Evolutionary conservation across 2,888 invertebrate species (phyloP).

Genomic region (Ligdia adustata): DNA sequence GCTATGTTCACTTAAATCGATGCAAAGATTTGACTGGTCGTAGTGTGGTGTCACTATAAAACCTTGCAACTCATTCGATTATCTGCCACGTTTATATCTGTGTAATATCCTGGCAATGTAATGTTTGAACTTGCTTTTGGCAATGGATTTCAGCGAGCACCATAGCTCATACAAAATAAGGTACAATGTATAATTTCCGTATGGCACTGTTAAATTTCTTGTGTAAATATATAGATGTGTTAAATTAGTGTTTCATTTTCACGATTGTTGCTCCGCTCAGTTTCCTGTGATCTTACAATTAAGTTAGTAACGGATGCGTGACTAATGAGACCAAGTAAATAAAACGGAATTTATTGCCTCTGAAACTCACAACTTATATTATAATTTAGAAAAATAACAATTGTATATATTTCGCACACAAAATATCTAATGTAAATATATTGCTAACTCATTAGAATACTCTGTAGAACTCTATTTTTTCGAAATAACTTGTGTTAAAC

Average conservation of each 20-base stretch:
- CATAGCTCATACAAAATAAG: slow-evolving; percentile 59
- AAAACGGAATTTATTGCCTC: slow-evolving; percentile 24
- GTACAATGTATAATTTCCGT: slow-evolving; percentile 68
- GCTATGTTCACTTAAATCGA: slow-evolving; percentile 72
- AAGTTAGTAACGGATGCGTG: background rate
- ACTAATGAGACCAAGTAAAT: slow-evolving; percentile 11
- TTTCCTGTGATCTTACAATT: background rate
- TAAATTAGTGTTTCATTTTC: slow-evolving; percentile 68
- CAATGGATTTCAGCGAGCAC: slow-evolving; percentile 52
- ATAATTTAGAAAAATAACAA: slow-evolving; percentile 29
- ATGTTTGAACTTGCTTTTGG: slow-evolving; percentile 65
- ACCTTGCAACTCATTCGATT: slow-evolving; percentile 54
- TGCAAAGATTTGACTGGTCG: slow-evolving; percentile 69
- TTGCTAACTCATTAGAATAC: slow-evolving; percentile 26
- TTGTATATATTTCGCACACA: slow-evolving; percentile 22
- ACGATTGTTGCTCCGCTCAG: background rate
- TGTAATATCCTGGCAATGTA: slow-evolving; percentile 64
- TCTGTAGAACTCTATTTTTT: slow-evolving; percentile 10
- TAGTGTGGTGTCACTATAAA: slow-evolving; percentile 64
- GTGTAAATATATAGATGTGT: slow-evolving; percentile 84
- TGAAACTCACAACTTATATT: slow-evolving; percentile 16
- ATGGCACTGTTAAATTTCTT: slow-evolving; percentile 81
- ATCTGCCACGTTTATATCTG: slow-evolving; percentile 41
- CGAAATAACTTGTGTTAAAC: slow-evolving; percentile 5
- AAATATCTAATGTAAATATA: slow-evolving; percentile 21